Evolutionary conservation across 2,888 invertebrate species (phyloP).

Genomic region (Epsilonema sp.): DNA sequence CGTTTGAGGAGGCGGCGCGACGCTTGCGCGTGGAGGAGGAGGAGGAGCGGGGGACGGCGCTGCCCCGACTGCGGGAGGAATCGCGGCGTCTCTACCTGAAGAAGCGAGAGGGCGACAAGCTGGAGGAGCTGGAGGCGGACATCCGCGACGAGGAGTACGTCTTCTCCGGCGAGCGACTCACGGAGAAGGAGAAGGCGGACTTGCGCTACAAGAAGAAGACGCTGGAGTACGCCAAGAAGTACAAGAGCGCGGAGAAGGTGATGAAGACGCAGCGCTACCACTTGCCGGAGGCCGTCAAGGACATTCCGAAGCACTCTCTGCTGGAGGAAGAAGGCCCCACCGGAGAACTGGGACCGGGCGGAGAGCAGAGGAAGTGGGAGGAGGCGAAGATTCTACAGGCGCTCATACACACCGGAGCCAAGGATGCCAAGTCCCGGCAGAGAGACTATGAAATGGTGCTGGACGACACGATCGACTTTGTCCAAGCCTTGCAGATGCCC

Average conservation of each 20-base stretch:
- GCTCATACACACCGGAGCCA: constrained; percentile 74
- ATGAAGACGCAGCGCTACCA: constrained; percentile 80
- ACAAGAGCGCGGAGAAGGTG: constrained; percentile 75
- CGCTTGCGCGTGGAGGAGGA: not conserved
- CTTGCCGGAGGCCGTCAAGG: constrained; percentile 54
- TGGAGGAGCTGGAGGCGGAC: constrained; percentile 78
- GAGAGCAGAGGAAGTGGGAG: constrained; percentile 70
- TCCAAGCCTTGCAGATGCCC: constrained; percentile 45
- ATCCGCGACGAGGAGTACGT: constrained; percentile 86
- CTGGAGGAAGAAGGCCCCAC: constrained; percentile 54
- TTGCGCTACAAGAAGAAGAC: constrained; percentile 73
- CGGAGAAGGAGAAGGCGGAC: constrained; percentile 60
- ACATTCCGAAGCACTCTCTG: constrained; percentile 5
- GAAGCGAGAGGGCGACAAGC: constrained; percentile 86
- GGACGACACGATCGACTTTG: constrained; percentile 82
- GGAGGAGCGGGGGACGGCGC: constrained; percentile 58
- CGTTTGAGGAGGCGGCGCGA: constrained; percentile 10
- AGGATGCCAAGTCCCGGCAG: constrained; percentile 59
- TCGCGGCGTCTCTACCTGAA: constrained; percentile 80
- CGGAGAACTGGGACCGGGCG: constrained; percentile 45
- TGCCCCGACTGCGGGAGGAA: constrained; percentile 68
- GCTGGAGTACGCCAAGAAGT: constrained; percentile 71
- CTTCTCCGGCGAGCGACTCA: constrained; percentile 64
- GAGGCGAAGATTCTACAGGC: constrained; percentile 85
- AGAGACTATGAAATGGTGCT: constrained; percentile 86